Conservation (phyloP, 2,888 invertebrate genomes). For the Malacosoma neustria region DNA sequence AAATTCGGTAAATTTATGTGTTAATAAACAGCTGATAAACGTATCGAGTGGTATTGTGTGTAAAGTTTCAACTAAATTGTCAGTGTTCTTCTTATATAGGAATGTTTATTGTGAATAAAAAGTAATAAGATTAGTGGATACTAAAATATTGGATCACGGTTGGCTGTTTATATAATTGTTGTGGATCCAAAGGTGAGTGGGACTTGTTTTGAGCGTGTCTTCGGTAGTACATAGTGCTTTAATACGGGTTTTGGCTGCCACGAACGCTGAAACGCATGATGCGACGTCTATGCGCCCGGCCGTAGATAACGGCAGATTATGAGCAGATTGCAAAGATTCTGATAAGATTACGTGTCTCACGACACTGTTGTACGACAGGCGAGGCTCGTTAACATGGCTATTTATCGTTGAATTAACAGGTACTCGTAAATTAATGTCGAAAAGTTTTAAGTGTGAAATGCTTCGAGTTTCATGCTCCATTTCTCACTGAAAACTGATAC, state of each 20-base stretch:
- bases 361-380: slow-evolving; percentile 14
- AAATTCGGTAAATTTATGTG: slow-evolving; percentile 50
- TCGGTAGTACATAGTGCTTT: slow-evolving; percentile 8
- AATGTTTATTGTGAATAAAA: slow-evolving; percentile 65
- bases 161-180: slow-evolving; percentile 54
- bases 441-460: slow-evolving; percentile 15
- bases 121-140: slow-evolving; percentile 68
- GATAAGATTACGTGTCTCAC: slow-evolving; percentile 46
- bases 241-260: slow-evolving; percentile 38
- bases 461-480: slow-evolving; percentile 41
- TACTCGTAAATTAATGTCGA: slow-evolving; percentile 7
- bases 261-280: slow-evolving; percentile 44
- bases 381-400: slow-evolving; percentile 12
- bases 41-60: slow-evolving; percentile 45
- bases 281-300: slow-evolving; percentile 30
- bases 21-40: slow-evolving; percentile 31
- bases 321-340: slow-evolving; percentile 54
- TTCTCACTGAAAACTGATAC: slow-evolving; percentile 39
- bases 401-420: slow-evolving; percentile 4
- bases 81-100: slow-evolving; percentile 42
- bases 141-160: slow-evolving; percentile 67
- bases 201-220: slow-evolving; percentile 9
- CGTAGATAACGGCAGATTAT: slow-evolving; percentile 65
- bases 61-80: slow-evolving; percentile 42
- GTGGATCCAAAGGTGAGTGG: slow-evolving; percentile 52